These are phyloP conservation scores for Alces alces DNA, from an alignment of 2,113 vertebrate genomes.

Conservation along the genomic window DNA sequence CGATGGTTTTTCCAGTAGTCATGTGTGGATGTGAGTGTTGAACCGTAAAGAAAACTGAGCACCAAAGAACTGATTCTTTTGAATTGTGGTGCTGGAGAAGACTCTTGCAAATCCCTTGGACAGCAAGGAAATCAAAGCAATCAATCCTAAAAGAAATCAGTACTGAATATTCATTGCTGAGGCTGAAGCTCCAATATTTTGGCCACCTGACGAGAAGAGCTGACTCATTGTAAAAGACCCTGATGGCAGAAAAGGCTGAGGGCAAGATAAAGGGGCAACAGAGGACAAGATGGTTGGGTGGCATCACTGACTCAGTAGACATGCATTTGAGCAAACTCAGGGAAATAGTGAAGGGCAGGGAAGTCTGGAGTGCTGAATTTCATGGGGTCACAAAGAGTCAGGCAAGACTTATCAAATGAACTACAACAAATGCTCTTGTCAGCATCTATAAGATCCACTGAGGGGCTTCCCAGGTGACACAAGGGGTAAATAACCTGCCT, in stretches of 20 bases:
- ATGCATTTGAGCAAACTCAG: not conserved
- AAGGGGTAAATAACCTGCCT: not conserved
- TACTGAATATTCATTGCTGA: not conserved
- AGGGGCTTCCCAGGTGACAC: not conserved
- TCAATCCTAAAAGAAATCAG: not conserved
- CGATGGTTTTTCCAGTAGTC: not conserved
- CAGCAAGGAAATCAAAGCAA: not conserved
- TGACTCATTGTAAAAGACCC: not conserved
- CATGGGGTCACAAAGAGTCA: not conserved
- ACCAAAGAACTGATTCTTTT: not conserved
- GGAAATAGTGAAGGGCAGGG: not conserved
- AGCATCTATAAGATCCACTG: not conserved
- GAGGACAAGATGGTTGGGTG: not conserved
- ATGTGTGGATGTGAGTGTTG: not conserved
- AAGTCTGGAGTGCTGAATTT: not conserved
- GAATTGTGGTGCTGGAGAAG: not conserved
- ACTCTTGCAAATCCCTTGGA: not conserved
- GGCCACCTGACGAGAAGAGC: fast-evolving
- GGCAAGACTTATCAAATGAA: not conserved
- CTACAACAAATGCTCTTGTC: not conserved
- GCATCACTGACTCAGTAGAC: not conserved
- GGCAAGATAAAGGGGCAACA: not conserved
- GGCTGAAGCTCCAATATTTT: not conserved
- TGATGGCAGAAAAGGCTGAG: not conserved
- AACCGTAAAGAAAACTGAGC: not conserved